Percentiles rank a stretch among this genome's conserved stretches.
These are phyloP conservation scores for Drosophila equinoxialis DNA, from an alignment of 1,140 invertebrate genomes.

Conservation along the genomic window DNA sequence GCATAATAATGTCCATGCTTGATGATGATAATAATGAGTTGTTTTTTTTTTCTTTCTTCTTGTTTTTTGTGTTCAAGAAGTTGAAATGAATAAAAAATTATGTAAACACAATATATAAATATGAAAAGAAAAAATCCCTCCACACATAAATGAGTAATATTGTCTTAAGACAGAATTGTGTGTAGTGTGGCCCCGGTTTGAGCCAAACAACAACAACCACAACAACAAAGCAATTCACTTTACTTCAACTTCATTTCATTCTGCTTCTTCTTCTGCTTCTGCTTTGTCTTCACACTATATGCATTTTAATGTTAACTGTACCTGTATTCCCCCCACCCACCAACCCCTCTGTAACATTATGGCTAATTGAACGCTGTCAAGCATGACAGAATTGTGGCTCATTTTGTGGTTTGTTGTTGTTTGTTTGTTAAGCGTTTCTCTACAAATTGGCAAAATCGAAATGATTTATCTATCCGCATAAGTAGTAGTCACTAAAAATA, in stretches of 20 bases:
- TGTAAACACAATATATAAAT: constrained; percentile 63
- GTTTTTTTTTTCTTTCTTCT: too few relatives aligned
- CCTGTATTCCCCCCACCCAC: not conserved
- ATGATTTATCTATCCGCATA: too few relatives aligned
- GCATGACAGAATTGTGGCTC: constrained; percentile 21
- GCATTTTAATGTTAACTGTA: constrained; percentile 25
- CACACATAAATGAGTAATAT: constrained; percentile 69
- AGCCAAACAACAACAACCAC: constrained; percentile 1
- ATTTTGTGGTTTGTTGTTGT: constrained; percentile 11
- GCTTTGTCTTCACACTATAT: constrained; percentile 8
- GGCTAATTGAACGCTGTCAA: constrained; percentile 44
- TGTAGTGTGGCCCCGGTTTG: too few relatives aligned
- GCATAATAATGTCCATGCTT: constrained; percentile 67
- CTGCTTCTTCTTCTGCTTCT: not conserved
- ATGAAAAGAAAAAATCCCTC: constrained; percentile 33
- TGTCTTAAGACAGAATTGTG: constrained; percentile 32
- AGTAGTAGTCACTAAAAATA: too few relatives aligned
- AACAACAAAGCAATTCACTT: not conserved
- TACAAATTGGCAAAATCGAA: constrained; percentile 1
- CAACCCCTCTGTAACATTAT: not conserved
- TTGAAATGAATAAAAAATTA: constrained; percentile 53
- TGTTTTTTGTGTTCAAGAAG: constrained; percentile 50
- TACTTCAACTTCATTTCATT: not conserved
- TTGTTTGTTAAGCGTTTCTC: not conserved
- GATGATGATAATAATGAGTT: constrained; percentile 2